Base-by-base conservation (phyloP, 2,797 vertebrate species). In the Danionella dracula region DNA sequence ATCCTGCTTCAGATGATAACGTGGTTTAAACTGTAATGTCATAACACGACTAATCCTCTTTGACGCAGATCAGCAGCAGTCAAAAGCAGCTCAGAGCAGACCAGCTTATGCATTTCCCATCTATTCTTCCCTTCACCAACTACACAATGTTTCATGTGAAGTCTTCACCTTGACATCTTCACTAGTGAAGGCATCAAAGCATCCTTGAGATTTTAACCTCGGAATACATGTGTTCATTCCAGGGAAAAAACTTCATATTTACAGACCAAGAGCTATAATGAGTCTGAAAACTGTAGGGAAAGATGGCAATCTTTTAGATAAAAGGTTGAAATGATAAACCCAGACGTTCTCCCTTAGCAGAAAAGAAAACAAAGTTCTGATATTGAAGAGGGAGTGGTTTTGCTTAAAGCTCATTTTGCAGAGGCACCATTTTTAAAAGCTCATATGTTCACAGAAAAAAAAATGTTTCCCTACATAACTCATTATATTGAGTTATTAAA, bases 41-140 rank as follows among this genome's bases (percentile, higher is more conserved):
- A 78, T 77, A 81, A 79, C 77, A 78, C 61, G 48, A 1, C 21
- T 86, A 88, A 85, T 85, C 84, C 79, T 83, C 82, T 85, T 83
- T 82, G 23, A 62, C 68, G 42, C 51, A 69, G 74, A 82, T 82
- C 77, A 84, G 81, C 77, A 80, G 67, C 73, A 83, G 74, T 85
- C 81, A 84, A 84, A 81, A 67, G 58, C 44, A 68, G 51, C 17
- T 67, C 62, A 65, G 13, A 13, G 54, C 8, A 20, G 11, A 48
- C 10, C 12, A 8, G 1, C 10, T 12, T 35, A 51, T 19, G 15
- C 16, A 46, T 27, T 23, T 38, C 8, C 32, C 13, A 42, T 11
- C 7, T 1, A 27, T 32, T 55, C 12, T 12, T 45, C 44, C 40
- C 48, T 42, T 57, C 35, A 53, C 35, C 5, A 42, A 27, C 44